These are phyloP conservation scores for Lasioglossum leucozonium DNA, from an alignment of 2,888 invertebrate genomes.

Conservation along the genomic window DNA sequence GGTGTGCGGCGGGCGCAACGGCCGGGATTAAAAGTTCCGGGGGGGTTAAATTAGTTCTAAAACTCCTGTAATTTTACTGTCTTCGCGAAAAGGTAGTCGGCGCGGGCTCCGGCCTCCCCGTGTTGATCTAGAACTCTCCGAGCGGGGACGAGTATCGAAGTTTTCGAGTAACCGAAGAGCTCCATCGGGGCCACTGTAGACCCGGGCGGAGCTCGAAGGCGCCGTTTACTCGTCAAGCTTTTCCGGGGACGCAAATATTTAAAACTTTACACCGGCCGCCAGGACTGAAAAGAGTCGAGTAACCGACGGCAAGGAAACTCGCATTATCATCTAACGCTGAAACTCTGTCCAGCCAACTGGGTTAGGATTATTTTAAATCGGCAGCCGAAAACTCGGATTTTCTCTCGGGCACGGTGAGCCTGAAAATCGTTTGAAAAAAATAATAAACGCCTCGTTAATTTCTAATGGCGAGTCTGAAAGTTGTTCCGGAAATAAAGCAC, in stretches of 20 bases:
- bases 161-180: conserved; percentile 8
- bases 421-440: not conserved
- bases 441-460: not conserved
- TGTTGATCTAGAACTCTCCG: conserved; percentile 17
- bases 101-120: not conserved
- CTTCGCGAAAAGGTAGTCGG: not conserved
- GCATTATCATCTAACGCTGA: conserved; percentile 8
- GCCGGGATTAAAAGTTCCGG: conserved; percentile 27
- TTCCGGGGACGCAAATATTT: conserved; percentile 28
- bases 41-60: conserved; percentile 20
- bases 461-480: not conserved
- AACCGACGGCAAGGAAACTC: not conserved
- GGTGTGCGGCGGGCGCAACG: not conserved
- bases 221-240: conserved; percentile 26
- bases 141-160: conserved; percentile 24
- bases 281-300: not conserved
- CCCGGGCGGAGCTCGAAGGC: conserved; percentile 3
- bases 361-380: conserved; percentile 5
- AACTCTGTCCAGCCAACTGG: not conserved
- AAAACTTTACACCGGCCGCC: not conserved
- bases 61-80: conserved; percentile 21
- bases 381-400: not conserved
- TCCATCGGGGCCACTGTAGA: not conserved
- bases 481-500: not conserved
- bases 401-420: not conserved